Base-by-base conservation (phyloP, 2,113 vertebrate genomes). In the Furnarius figulus region DNA sequence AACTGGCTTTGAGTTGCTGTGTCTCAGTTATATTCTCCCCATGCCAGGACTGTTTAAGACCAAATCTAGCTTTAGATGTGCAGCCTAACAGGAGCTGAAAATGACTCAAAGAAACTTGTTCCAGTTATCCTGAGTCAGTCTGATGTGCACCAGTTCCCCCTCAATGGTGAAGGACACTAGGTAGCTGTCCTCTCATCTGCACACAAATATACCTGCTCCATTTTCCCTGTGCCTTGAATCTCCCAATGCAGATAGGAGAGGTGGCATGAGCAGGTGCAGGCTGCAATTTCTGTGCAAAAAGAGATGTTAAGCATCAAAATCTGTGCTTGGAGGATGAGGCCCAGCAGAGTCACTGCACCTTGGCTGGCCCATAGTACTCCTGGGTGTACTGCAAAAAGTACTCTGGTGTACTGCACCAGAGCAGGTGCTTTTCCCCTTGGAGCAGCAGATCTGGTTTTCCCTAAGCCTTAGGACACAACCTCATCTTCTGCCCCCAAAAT, bases 301-400 rank as follows among this genome's bases (percentile, higher is more conserved):
- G 22, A 49, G 24, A 13, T 20, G 44, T 10, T 53, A 61, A 84
- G n/a, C 37, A 80, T 42, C 53, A 56, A 42, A 52, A 75, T 6
- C n/a, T 53, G 35, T 13, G 8, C 52, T 3, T 14, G 70, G 55
- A 72, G 35, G 22, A 49, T 40, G 20, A 21, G 37, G 27, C 14
- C 6, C 13, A 78, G 47, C 33, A 61, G 8, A 52, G 44, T 31
- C 61, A 24, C 30, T 10, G 24, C 49, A 35, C 4, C n/a, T 55
- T 0, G 0, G 28, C 39, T 56, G 58, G 65, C 40, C 56, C 39
- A 0, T 4, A 18, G 59, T 53, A 14, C 33, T 50, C n/a, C 28
- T 50, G 65, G 16, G 8, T 47, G 44, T 1, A 50, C 14, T 0
- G 15, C n/a, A n/a, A n/a, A n/a, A n/a, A n/a, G n/a, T n/a, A n/a